A percentile compares a stretch with the other conserved stretches of the same genome.
phyloP scores from a whole-genome alignment of 2,113 vertebrate species.

The Psophia crepitans region DNA sequence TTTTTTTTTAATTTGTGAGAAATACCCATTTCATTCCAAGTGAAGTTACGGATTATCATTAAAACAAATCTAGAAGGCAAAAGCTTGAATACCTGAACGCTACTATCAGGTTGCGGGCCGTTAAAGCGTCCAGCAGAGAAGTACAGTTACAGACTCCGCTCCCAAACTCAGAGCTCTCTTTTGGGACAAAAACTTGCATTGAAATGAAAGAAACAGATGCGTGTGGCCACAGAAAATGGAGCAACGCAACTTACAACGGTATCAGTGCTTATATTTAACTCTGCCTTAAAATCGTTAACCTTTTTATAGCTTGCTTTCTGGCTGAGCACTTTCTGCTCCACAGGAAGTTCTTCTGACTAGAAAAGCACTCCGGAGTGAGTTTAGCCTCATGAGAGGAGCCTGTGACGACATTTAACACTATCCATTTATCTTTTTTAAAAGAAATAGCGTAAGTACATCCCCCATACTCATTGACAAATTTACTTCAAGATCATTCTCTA shows the following conservation, averaged over 20 bases:
- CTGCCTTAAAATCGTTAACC: neutral
- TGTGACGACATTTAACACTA: neutral
- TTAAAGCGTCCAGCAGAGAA: neutral
- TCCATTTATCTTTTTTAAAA: neutral
- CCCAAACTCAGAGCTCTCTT: neutral
- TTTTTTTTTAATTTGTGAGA: neutral
- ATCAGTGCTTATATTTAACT: neutral
- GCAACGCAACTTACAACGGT: neutral
- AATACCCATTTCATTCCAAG: neutral
- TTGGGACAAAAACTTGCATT: neutral
- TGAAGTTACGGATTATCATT: neutral
- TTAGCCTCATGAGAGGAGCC: neutral
- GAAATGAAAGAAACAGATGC: conserved; percentile 5
- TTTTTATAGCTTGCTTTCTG: neutral
- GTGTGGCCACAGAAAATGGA: neutral
- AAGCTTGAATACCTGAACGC: neutral
- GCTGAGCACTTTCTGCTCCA: neutral
- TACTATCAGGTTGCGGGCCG: neutral
- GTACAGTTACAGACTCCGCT: neutral
- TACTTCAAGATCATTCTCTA: neutral
- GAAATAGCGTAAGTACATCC: neutral
- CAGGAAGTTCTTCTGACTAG: neutral
- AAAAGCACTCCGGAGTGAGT: neutral
- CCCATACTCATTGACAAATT: neutral
- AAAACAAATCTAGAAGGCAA: neutral